phyloP scores from a whole-genome alignment of 2,797 vertebrate species.

The Helicolenus hilgendorfi region DNA sequence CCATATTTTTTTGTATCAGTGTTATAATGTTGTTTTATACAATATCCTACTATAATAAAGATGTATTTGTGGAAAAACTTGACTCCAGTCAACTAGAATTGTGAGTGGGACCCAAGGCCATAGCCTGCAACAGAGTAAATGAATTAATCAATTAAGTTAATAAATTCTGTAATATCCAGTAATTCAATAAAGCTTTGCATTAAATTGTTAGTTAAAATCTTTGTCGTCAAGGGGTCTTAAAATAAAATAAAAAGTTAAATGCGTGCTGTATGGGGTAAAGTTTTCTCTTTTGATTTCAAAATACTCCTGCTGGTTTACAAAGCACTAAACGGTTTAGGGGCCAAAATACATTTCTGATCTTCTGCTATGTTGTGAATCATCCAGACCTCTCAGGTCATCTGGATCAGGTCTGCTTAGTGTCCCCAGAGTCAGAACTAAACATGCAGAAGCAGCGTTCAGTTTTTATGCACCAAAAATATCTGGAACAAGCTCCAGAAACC shows the following conservation, averaged over 20 bases:
- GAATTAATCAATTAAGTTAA: neutral
- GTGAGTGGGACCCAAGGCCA: neutral
- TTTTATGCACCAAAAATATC: too few species aligned
- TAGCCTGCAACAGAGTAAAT: neutral
- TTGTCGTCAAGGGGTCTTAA: neutral
- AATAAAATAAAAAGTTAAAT: neutral
- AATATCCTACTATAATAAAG: neutral
- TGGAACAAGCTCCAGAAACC: too few species aligned
- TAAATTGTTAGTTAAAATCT: neutral
- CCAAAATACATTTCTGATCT: too few species aligned
- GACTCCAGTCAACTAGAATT: neutral
- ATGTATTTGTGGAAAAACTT: neutral
- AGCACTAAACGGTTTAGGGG: too few species aligned
- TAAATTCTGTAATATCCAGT: neutral
- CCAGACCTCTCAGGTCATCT: too few species aligned
- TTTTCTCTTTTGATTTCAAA: too few species aligned
- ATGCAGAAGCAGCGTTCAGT: too few species aligned
- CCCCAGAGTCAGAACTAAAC: too few species aligned
- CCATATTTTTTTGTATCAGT: too few species aligned
- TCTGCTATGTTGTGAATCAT: too few species aligned
- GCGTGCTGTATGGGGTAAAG: neutral
- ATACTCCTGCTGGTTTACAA: too few species aligned
- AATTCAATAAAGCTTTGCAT: neutral
- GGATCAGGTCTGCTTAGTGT: too few species aligned
- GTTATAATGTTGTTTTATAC: neutral